A percentile compares a stretch with the other conserved stretches of the same genome.
These are phyloP conservation scores for Zaprionus tsacasi DNA, from an alignment of 1,140 invertebrate species.

Conservation along the genomic window DNA sequence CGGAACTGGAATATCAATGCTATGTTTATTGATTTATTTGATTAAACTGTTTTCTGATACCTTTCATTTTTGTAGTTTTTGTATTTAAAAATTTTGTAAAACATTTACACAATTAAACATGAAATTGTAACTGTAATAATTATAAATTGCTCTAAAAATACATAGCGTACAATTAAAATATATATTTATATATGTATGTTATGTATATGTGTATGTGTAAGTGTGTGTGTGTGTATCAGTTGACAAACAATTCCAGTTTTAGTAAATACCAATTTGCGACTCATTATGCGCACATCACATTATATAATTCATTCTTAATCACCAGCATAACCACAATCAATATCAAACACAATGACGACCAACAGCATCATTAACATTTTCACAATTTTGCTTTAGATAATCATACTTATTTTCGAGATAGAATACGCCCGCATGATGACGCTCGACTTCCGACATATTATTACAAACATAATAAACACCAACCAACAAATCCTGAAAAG, in stretches of 20 bases:
- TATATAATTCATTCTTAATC: conserved; percentile 28
- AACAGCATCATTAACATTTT: conserved; percentile 28
- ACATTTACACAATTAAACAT: conserved; percentile 67
- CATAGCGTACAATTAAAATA: conserved; percentile 70
- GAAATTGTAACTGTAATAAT: conserved; percentile 58
- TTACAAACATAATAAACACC: background rate
- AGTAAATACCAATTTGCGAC: conserved; percentile 77
- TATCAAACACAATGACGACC: conserved; percentile 24
- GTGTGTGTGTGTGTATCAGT: conserved; percentile 20
- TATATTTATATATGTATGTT: conserved; percentile 28
- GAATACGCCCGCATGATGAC: background rate
- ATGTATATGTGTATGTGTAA: conserved; percentile 11
- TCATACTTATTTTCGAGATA: conserved; percentile 1
- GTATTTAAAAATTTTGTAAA: conserved; percentile 55
- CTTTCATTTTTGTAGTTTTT: conserved; percentile 16
- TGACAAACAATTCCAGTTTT: conserved; percentile 74
- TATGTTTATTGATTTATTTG: conserved; percentile 33
- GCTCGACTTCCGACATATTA: background rate
- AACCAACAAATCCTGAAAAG: background rate
- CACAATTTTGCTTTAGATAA: background rate
- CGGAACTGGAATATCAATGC: conserved; percentile 32
- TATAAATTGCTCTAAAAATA: conserved; percentile 81
- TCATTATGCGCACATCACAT: conserved; percentile 67
- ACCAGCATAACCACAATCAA: background rate
- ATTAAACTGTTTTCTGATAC: conserved; percentile 36